Evolutionary conservation across 1,140 invertebrate genomes (phyloP).

Genomic region (Aphidius ervi): DNA sequence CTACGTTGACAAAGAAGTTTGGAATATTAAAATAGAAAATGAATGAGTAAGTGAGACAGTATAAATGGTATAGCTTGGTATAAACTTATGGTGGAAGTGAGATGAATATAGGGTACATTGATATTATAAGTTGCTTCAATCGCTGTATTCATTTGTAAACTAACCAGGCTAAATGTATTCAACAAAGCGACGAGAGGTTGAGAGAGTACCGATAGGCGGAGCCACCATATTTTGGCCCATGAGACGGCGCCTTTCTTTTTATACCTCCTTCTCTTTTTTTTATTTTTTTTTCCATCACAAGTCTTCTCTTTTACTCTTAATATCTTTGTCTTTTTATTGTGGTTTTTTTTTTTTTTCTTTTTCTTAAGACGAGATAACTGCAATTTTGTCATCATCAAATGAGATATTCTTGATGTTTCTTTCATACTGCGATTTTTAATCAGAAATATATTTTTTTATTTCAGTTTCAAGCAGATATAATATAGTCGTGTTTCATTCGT

Average conservation of each 20-base stretch:
- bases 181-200: constrained; percentile 42
- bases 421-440: too few species aligned
- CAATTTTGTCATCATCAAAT: too few species aligned
- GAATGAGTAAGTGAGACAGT: too few species aligned
- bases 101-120: constrained; percentile 57
- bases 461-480: too few species aligned
- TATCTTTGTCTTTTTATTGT: constrained; percentile 31
- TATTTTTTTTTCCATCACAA: constrained; percentile 30
- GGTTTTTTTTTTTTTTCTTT: constrained; percentile 30
- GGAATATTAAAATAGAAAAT: too few species aligned
- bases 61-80: too few species aligned
- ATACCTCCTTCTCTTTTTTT: constrained; percentile 44
- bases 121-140: constrained; percentile 73
- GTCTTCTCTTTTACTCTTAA: too few species aligned
- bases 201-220: constrained; percentile 51
- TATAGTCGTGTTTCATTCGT: too few species aligned
- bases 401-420: too few species aligned
- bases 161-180: constrained; percentile 60
- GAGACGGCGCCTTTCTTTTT: constrained; percentile 48
- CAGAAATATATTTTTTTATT: too few species aligned
- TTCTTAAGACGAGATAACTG: constrained; percentile 13
- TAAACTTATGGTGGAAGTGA: constrained; percentile 42
- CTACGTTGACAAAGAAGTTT: too few species aligned
- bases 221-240: constrained; percentile 46
- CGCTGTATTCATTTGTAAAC: constrained; percentile 72